Evolutionary conservation across 2,797 vertebrate species (phyloP), one percentile per base, ranked within the genome.

Genomic region (Saxicola maurus): DNA sequence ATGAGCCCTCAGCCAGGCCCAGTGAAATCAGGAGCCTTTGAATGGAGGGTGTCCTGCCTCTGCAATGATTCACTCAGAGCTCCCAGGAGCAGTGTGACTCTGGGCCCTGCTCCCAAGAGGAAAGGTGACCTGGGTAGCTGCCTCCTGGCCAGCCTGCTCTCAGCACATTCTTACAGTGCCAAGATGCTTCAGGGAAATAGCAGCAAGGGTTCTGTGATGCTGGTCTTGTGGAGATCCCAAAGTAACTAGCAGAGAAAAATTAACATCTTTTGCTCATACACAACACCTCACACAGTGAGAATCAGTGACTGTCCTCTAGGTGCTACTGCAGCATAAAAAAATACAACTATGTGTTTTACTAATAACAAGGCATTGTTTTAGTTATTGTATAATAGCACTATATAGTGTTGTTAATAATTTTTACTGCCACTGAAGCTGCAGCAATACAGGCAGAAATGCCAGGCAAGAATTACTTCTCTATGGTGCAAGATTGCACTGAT

Each of bases 241-340:
- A 53, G 67, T 15, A 30, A 48, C 42, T 8, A 33, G 57, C 65
- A 38, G 49, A 71, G 67, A 38, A 42, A 67, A 87, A 31, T 17
- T 7, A 42, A 3, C 13, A 1, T 8, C 53, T 77, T 80, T 64
- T 69, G 56, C 53, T 82, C 53, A 8, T 27, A 8, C 3, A 23
- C 20, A 30, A 6, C 48, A 65, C 77, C 45, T 55, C 8, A 21
- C 23, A 38, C 42, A 60, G 46, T 55, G 79, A 67, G 69, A 48
- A 46, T 64, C 37, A 51, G 46, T 0, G 0, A 71, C 72, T 80
- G 46, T 57, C 89, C 85, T 90, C 79, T 87, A 89, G 85, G 82
- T 90, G 85, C 85, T 94, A 85, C 87, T 85, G 73, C 79, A 71
- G 60, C 59, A 71, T 48, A 21, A 87, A 74, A 73, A 74, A 68